Evolutionary conservation across 2,888 invertebrate genomes (phyloP).

Genomic region (Macrostomum cliftonense): DNA sequence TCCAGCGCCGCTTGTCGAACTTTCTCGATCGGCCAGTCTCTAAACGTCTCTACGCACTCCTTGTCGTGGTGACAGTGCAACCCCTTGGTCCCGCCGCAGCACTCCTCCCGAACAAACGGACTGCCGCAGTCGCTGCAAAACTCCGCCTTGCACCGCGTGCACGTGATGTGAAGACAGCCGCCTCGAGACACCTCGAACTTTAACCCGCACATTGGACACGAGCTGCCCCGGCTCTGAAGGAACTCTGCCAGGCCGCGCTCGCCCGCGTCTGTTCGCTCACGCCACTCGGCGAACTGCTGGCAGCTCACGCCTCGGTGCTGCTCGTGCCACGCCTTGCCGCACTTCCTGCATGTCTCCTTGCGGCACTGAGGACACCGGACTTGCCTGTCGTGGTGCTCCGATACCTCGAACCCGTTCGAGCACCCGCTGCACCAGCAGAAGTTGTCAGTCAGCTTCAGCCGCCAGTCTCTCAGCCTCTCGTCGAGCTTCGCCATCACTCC

Average conservation of each 20-base stretch:
- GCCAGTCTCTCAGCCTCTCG: slow-evolving; percentile 68
- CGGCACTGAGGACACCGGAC: no score
- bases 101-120: slow-evolving; percentile 53
- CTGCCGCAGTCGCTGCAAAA: slow-evolving; percentile 87
- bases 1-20: no score
- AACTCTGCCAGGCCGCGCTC: no score
- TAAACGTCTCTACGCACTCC: no score
- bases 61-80: no score
- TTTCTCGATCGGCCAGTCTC: no score
- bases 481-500: slow-evolving; percentile 45
- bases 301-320: slow-evolving; percentile 73
- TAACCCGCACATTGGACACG: slow-evolving; percentile 73
- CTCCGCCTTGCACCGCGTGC: slow-evolving; percentile 74
- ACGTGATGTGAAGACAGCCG: slow-evolving; percentile 91
- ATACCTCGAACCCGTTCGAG: no score
- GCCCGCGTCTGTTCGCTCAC: slow-evolving; percentile 22
- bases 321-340: slow-evolving; percentile 52
- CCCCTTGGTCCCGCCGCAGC: slow-evolving; percentile 21
- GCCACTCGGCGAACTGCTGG: slow-evolving; percentile 66
- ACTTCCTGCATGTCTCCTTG: no score
- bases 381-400: no score
- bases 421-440: slow-evolving; percentile 72
- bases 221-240: no score
- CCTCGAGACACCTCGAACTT: slow-evolving; percentile 69
- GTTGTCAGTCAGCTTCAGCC: slow-evolving; percentile 72